Base-by-base conservation (phyloP, 2,888 invertebrate genomes). In the Drosophila koepferae region DNA sequence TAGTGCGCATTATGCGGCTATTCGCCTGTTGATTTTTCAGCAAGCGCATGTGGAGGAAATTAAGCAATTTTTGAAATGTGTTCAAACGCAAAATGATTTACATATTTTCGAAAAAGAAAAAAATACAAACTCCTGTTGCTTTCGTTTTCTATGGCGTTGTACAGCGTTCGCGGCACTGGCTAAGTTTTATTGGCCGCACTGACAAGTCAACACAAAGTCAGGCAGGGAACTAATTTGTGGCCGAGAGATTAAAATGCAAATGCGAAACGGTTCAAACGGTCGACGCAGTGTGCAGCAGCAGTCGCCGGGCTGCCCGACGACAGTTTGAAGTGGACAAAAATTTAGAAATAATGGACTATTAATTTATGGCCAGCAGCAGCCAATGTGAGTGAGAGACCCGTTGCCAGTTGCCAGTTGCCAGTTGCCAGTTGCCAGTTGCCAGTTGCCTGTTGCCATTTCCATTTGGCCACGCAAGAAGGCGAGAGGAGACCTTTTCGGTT, bases 311-410 rank as follows among this genome's bases (percentile, higher is more conserved):
- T 81, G 62, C 74, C 69, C 89, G 89, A 81, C 89, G 90, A 90
- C 89, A 89, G 85, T 74, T 86, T 90, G 74, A 79, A 86, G 86
- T 83, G 87, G 77, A 84, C 87, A 89, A 90, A 90, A 87, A 81
- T 86, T 90, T 84, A 76, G 82, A 86, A 89, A 90, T 88, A 90
- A 88, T 90, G 86, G 90, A 80, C 90, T 86, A 82, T 89, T 90
- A 90, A 90, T 88, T 88, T 88, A 88, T 85, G 72, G 82, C 80
- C 72, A 79, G 40, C 72, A 79, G 40, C 63, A 55, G 55, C 40
- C 40, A 3, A 36, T 23, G 54, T 38, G 54, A 46, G 48, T 40
- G 48, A 48, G 55, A 16, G 58, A 55, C 49, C 61, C 60, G 67
- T 60, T 64, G 63, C 64, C 63, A 66, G 75, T 89, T 85, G 46